Base-by-base conservation (phyloP, 2,797 vertebrate species). In the Remorina albescens region DNA sequence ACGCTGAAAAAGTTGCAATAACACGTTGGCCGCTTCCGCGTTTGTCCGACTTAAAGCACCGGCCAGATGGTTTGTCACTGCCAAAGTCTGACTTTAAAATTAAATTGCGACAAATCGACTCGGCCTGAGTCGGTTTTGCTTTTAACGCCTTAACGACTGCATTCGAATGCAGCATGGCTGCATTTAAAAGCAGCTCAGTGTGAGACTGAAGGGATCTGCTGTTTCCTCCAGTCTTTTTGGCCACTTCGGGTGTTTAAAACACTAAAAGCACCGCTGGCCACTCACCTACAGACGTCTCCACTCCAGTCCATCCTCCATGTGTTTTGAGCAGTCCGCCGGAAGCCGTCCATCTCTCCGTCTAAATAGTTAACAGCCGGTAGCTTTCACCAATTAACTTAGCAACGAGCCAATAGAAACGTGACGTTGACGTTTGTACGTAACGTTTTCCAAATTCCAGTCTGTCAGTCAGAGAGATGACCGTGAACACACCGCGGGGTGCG, bases 211-310 rank as follows among this genome's bases (percentile, higher is more conserved):
- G n/a, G n/a, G n/a, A n/a, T n/a, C n/a, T n/a, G n/a, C n/a, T n/a
- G n/a, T 8, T 9, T 11, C 1, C 8, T 5, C 8, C n/a, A n/a
- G n/a, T n/a, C n/a, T n/a, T n/a, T 8, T 8, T 13, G 1, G 1
- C 15, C 4, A 6, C 16, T 25, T 36, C n/a, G 2, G 28, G 1
- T 2, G 5, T n/a, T 54, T 18, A 5, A 12, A 8, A 16, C 0
- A 3, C 16, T 6, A 10, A 19, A 2, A 1, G 2, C 4, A 0
- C 21, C 5, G 16, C 46, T 28, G 2, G 2, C 26, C 60, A 2
- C 82, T 83, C 89, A 96, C 95, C 95, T 91, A 92, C 95, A 95
- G 39, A 89, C 64, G 54, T 55, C 37, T 50, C 70, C 51, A 51
- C 34, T 66, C 7, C 64, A 34, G 25, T 88, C 86, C 90, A 89